phyloP scores from a whole-genome alignment of 2,888 invertebrate species.

The Apantesis nais region DNA sequence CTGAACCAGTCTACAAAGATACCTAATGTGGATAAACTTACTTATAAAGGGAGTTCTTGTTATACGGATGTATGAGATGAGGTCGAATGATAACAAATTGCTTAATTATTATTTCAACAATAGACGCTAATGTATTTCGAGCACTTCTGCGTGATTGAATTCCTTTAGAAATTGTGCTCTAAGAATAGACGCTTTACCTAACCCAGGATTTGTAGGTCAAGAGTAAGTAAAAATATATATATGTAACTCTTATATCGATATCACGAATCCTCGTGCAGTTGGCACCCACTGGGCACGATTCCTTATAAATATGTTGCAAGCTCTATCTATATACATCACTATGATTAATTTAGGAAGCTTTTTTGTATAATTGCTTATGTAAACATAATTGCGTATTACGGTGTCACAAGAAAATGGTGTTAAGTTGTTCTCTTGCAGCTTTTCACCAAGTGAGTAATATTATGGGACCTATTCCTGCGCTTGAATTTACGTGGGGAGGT shows the following conservation, averaged over 20 bases:
- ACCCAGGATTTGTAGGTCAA: conserved; percentile 15
- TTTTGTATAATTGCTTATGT: too few relatives aligned
- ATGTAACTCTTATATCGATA: background rate
- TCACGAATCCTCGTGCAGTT: background rate
- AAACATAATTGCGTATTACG: too few relatives aligned
- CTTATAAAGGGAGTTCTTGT: conserved; percentile 42
- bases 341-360: too few relatives aligned
- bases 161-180: conserved; percentile 45
- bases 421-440: too few relatives aligned
- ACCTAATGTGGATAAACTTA: conserved; percentile 27
- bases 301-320: background rate
- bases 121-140: conserved; percentile 59
- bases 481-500: too few relatives aligned
- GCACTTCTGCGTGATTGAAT: conserved; percentile 37
- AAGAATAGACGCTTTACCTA: conserved; percentile 19
- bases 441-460: too few relatives aligned
- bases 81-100: conserved; percentile 70
- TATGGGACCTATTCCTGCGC: too few relatives aligned
- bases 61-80: conserved; percentile 60
- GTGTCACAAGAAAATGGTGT: too few relatives aligned
- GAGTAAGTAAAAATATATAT: background rate
- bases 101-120: conserved; percentile 77
- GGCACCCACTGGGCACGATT: background rate
- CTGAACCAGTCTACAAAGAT: conserved; percentile 50
- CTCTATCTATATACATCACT: background rate